Evolutionary conservation across 2,113 vertebrate genomes (phyloP).

Genomic region (Nestor notabilis): DNA sequence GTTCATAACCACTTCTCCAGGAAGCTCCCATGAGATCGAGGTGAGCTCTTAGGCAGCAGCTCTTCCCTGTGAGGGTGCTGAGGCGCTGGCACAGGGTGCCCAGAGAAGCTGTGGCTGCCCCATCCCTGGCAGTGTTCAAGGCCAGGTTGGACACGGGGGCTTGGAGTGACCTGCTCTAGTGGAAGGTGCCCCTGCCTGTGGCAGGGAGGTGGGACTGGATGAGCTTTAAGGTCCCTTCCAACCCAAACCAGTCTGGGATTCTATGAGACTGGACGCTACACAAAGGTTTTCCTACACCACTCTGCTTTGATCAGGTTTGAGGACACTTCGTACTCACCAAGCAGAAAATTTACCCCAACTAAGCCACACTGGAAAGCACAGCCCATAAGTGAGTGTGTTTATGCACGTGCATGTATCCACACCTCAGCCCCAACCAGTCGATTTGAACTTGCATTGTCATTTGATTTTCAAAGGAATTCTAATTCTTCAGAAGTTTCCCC

Average conservation of each 20-base stretch:
- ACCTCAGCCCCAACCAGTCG: background rate
- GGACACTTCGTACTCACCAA: background rate
- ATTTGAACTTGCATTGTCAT: background rate
- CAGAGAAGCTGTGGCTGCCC: background rate
- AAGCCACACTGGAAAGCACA: background rate
- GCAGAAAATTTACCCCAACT: background rate
- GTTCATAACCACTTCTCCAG: background rate
- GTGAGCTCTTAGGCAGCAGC: background rate
- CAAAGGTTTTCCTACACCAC: accelerated
- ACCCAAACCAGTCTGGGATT: background rate
- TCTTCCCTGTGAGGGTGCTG: background rate
- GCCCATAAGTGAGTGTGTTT: accelerated
- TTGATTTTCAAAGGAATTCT: slow-evolving; percentile 44
- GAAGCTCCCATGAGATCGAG: background rate
- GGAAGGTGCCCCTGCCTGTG: background rate
- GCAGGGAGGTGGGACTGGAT: background rate
- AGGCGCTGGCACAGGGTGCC: background rate
- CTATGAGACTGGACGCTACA: background rate
- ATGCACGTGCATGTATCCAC: background rate
- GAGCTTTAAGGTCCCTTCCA: background rate
- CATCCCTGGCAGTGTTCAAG: background rate
- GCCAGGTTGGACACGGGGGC: background rate
- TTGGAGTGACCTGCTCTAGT: no score
- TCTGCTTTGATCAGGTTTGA: background rate
- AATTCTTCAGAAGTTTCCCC: slow-evolving; percentile 58